Evolutionary conservation across 30 jellyfish, hydroid and myxozoan genomes (phyloP).

Genomic region (Nemopilema nomurai): DNA sequence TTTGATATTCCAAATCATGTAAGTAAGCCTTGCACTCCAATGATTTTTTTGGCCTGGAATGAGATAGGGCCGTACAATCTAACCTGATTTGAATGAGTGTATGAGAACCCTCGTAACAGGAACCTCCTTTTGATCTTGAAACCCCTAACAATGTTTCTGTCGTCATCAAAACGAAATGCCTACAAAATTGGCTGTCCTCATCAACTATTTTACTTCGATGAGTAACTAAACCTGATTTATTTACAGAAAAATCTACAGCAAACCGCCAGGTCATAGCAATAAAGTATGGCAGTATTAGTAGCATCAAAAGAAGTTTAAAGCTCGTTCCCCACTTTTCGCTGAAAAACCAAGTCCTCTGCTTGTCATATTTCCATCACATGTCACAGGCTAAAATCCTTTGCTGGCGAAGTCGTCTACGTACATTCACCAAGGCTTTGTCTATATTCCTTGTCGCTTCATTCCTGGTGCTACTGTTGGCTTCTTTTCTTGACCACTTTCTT

Average conservation of each 20-base stretch:
- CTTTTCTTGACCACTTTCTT: constrained; percentile 7
- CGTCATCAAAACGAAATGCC: no score
- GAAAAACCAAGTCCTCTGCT: not conserved
- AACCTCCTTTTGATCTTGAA: no score
- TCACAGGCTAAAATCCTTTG: not conserved
- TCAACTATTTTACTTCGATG: not conserved
- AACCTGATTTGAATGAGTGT: no score
- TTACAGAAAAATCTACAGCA: not conserved
- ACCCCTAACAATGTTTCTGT: no score
- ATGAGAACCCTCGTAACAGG: no score
- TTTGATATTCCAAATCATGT: no score
- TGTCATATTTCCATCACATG: not conserved
- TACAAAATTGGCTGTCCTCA: not conserved
- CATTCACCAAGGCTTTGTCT: not conserved
- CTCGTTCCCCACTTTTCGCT: not conserved
- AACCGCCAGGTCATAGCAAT: not conserved
- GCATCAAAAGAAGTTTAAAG: not conserved
- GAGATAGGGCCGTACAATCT: no score
- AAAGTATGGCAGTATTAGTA: not conserved
- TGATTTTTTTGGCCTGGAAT: no score
- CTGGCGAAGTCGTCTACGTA: not conserved
- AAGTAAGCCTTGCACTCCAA: no score
- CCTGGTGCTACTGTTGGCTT: constrained; percentile 72
- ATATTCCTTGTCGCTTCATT: constrained; percentile 34
- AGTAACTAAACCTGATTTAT: not conserved